Base-by-base conservation (phyloP, 2,888 invertebrate genomes). In the Noctua comes region DNA sequence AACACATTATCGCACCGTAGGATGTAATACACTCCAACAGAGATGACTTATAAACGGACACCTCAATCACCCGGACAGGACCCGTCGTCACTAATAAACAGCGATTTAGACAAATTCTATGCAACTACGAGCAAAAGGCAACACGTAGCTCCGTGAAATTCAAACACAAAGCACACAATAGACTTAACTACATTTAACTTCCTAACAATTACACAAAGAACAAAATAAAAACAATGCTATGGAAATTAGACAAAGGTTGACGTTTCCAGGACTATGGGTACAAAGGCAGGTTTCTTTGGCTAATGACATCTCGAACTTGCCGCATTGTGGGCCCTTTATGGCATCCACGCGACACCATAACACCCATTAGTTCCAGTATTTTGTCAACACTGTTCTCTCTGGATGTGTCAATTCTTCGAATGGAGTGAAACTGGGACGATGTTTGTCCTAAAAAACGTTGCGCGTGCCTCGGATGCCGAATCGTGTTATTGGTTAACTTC, bases 261-360 rank as follows among this genome's bases (percentile, higher is more conserved):
- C 91, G 85, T 96, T 95, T 95, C 88, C 87, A 88, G 95, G 95
- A 95, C 88, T 83, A 86, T 88, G 87, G 90, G 84, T 81, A 93
- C 94, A 94, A 95, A 92, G 91, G 89, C 82, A 91, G 92, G 93
- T 93, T 93, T 93, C 92, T 93, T 91, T 84, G 91, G 86, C 94
- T 96, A 96, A 95, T 95, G 95, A 95, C 93, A 92, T 92, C 89
- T 92, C 92, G 91, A 91, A 86, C 92, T 91, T 91, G 95, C 93
- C 93, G 94, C 95, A 93, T 95, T 96, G 96, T 96, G 96, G 96
- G 88, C 84, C 92, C 85, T 96, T 96, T 96, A 96, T 95, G 95
- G 94, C 92, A 92, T 94, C 97, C 97, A 97, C 97, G 97, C 97
- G 97, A 96, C 97, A 94, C 91, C 92, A 95, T 94, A 95, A 95